A percentile compares a stretch with the other conserved stretches of the same genome.
phyloP scores from a whole-genome alignment of 2,797 vertebrate genomes.

The Intellagama lesueurii region DNA sequence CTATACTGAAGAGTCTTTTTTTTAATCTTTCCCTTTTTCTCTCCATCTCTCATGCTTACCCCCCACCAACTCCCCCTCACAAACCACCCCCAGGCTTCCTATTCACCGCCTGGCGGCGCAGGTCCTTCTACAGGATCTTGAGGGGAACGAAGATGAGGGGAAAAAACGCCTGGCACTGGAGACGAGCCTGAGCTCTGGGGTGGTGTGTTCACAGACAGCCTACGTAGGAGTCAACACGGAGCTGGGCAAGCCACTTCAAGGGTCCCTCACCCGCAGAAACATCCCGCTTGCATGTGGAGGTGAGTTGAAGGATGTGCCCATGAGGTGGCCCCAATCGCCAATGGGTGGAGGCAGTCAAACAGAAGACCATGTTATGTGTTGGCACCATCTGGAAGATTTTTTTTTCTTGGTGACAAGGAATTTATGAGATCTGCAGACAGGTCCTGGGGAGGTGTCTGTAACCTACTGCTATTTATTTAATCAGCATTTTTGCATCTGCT shows the following conservation, averaged over 20 bases:
- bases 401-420: not conserved
- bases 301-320: not conserved
- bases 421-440: too few relatives aligned
- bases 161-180: slow-evolving; percentile 10
- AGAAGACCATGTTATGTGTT: not conserved
- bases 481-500: not conserved
- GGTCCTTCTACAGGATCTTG: slow-evolving; percentile 18
- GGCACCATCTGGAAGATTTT: not conserved
- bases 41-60: not conserved
- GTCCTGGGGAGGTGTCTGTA: not conserved
- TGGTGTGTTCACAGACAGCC: slow-evolving; percentile 81
- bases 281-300: slow-evolving; percentile 42
- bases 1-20: too few relatives aligned
- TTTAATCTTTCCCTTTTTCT: not conserved
- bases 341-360: not conserved
- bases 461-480: not conserved
- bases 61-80: too few relatives aligned
- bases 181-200: slow-evolving; percentile 51
- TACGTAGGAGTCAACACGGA: slow-evolving; percentile 81
- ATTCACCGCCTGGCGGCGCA: slow-evolving; percentile 30
- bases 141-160: not conserved
- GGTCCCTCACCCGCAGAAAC: slow-evolving; percentile 71
- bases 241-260: slow-evolving; percentile 62
- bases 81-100: not conserved
- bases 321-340: not conserved